Evolutionary conservation across 2,113 vertebrate genomes (phyloP).

Genomic region (Morone chrysops): DNA sequence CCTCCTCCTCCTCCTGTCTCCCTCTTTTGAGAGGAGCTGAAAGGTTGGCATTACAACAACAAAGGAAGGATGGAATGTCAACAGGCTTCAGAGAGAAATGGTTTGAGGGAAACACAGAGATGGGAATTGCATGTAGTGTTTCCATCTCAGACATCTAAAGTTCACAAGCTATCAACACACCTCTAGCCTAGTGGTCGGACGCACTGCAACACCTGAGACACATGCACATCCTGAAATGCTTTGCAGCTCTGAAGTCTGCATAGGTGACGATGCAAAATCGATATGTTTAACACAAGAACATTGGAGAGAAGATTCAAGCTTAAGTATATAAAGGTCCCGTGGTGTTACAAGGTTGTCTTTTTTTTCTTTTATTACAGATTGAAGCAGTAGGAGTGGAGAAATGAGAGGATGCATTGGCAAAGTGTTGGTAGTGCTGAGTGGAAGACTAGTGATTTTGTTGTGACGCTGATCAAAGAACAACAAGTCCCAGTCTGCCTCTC

Average conservation of each 20-base stretch:
- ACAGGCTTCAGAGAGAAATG: constrained; percentile 81
- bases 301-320: not conserved
- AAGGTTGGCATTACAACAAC: constrained; percentile 85
- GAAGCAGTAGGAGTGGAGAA: constrained; percentile 35
- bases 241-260: constrained; percentile 12
- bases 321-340: not conserved
- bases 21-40: constrained; percentile 81
- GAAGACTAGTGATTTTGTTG: constrained; percentile 87
- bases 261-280: constrained; percentile 18
- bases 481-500: constrained; percentile 84
- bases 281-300: constrained; percentile 2
- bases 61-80: constrained; percentile 86
- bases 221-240: constrained; percentile 27
- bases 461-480: constrained; percentile 80
- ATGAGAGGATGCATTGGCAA: constrained; percentile 6
- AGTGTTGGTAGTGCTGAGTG: constrained; percentile 75
- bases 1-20: constrained; percentile 67
- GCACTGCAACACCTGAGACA: constrained; percentile 46
- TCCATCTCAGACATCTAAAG: constrained; percentile 61
- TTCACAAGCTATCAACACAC: constrained; percentile 53
- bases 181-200: not conserved
- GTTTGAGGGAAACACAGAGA: constrained; percentile 58
- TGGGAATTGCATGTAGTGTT: constrained; percentile 53
- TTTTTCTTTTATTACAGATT: constrained; percentile 46
- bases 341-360: constrained; percentile 35